Base-by-base conservation (phyloP, 64 coral and sea anemone genomes). In the Montipora capricornis region DNA sequence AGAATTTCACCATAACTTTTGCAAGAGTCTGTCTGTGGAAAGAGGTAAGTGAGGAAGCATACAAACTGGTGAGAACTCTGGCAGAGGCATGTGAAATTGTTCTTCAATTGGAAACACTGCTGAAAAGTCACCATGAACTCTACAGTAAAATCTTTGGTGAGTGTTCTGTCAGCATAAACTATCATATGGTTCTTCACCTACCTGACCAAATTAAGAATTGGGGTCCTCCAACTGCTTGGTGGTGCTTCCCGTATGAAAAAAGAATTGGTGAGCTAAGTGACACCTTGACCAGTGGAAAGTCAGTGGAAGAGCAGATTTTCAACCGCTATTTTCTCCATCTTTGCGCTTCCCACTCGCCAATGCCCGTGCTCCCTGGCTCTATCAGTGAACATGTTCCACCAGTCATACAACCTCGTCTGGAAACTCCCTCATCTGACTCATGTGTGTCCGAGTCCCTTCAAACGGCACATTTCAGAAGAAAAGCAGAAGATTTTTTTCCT, bases 111-210 rank as follows among this genome's bases (percentile, higher is more conserved):
- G 26, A 73, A 29, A 22, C 67, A 26, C 3, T 86, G n/a, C 37
- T 86, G 7, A 24, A 87, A 26, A 26, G 26, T 26, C 26, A 26
- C 26, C 26, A 26, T 26, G 26, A 26, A 26, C 26, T 26, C 26
- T 14, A 26, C 70, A 0, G 70, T 26, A 26, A 26, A 26, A 26
- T 26, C 26, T 26, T 26, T 26, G 26, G 26, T 26, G 26, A 26
- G 26, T 26, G 0, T 26, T 26, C 26, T 26, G 26, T 26, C 26
- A 26, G 26, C 1, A 26, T 26, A 0, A 26, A 87, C n/a, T 87
- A 71, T 37, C 83, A 87, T 20, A 87, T 87, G 83, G 60, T 87
- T 67, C 49, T 87, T 47, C 83, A 87, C 83, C 6, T 87, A 47
- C 83, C 83, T 47, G 61, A 71, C 5, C 83, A 87, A 11, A 26